Base-by-base conservation (phyloP, 2,113 vertebrate genomes). In the Rhinolophus ferrumequinum region DNA sequence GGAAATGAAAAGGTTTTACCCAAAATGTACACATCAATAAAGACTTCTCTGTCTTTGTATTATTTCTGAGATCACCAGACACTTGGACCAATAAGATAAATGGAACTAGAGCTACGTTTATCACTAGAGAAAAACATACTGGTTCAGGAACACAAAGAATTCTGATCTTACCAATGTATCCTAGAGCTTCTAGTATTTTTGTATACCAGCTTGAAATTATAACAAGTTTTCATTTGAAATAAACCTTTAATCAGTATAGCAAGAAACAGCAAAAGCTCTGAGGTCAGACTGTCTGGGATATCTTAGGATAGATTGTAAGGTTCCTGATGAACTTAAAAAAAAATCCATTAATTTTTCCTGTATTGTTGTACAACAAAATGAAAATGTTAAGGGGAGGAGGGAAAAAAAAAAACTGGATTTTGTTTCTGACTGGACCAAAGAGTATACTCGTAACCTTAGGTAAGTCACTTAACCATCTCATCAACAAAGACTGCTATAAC, bases 201-300 rank as follows among this genome's bases (percentile, higher is more conserved):
- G 4, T 70, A 15, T 66, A 14, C 14, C 26, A 76, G 21, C 22
- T 70, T 83, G 52, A 83, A 90, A 87, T 58, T 21, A 69, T 38
- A 87, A 13, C 35, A 93, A 95, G 22, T 10, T 41, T 70, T 83
- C 69, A 89, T 58, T 67, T 81, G 73, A 88, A 95, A 93, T 33
- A 67, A 89, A 92, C 8, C 11, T 79, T 96, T 80, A 69, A 93
- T 44, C n/a, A 62, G n/a, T 5, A 90, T 5, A 90, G 52, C 58
- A 84, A 62, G 7, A 73, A 64, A 90, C 4, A 72, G 13, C 2
- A 2, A 38, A 67, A 24, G 60, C 13, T 95, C 19, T 81, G 2
- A 76, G n/a, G 24, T 62, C 58, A 93, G 35, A 79, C 4, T 3
- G 1, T 82, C 33, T 38, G 33, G 18, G 44, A 18, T 62, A 80